Conservation (phyloP, 2,888 invertebrate species). For the Sesia apiformis region DNA sequence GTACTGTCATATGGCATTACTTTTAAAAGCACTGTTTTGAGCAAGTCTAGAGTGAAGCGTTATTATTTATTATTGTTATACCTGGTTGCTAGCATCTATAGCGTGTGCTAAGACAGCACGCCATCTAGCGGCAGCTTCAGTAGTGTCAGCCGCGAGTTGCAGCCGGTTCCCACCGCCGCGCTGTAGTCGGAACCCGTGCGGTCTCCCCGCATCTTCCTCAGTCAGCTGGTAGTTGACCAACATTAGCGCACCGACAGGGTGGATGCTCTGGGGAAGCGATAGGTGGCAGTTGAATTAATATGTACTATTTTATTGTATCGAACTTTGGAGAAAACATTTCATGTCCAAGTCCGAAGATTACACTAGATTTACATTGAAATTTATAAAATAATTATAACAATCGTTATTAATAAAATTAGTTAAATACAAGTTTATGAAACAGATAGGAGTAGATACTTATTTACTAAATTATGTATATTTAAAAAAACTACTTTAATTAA, state of each 20-base stretch:
- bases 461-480: too few relatives aligned
- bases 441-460: too few relatives aligned
- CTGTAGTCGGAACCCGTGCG: constrained; percentile 81
- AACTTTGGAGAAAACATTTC: too few relatives aligned
- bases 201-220: constrained; percentile 78
- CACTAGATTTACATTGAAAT: too few relatives aligned
- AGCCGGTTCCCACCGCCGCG: constrained; percentile 81
- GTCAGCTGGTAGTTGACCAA: constrained; percentile 86
- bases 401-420: too few relatives aligned
- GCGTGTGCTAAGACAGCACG: constrained; percentile 84
- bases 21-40: too few relatives aligned
- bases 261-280: constrained; percentile 78
- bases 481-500: too few relatives aligned
- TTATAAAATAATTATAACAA: too few relatives aligned
- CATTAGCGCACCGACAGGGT: constrained; percentile 92
- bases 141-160: constrained; percentile 86
- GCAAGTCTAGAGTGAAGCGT: not conserved
- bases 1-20: too few relatives aligned
- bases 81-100: constrained; percentile 82
- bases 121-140: constrained; percentile 84
- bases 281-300: not conserved
- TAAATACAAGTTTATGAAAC: too few relatives aligned
- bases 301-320: too few relatives aligned
- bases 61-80: constrained; percentile 21
- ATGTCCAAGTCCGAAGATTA: too few relatives aligned